Percentiles rank a stretch among this genome's conserved stretches.
Evolutionary conservation across 2,888 invertebrate species (phyloP).

Genomic region (Caenorhabditis parvicauda): DNA sequence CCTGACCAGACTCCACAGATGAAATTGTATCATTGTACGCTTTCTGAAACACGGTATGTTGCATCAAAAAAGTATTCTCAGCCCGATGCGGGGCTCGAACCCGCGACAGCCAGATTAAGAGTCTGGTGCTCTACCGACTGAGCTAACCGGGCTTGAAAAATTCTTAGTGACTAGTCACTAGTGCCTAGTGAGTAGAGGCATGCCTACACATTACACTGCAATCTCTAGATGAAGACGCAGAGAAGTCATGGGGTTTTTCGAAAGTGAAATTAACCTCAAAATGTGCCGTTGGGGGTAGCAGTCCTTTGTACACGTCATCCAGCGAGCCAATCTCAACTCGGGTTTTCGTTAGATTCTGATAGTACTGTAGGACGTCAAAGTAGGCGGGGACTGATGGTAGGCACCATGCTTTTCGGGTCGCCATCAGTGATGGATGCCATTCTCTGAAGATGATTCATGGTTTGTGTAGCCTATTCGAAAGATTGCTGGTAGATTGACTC

Average conservation of each 20-base stretch:
- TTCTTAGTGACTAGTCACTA: too few relatives aligned
- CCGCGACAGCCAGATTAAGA: conserved; percentile 61
- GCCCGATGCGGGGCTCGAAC: conserved; percentile 60
- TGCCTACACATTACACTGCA: too few relatives aligned
- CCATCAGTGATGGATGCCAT: conserved; percentile 47
- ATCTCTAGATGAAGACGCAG: too few relatives aligned
- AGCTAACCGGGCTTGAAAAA: conserved; percentile 61
- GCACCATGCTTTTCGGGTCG: conserved; percentile 55
- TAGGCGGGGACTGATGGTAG: conserved; percentile 48
- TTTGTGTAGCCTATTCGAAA: conserved; percentile 2
- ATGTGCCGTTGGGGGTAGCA: conserved; percentile 34
- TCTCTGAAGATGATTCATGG: conserved; percentile 24
- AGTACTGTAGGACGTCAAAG: conserved; percentile 53
- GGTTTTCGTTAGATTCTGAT: conserved; percentile 57
- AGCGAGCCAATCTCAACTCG: conserved; percentile 35
- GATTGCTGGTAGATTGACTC: too few relatives aligned
- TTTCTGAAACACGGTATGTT: background rate
- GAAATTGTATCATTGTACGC: conserved; percentile 7
- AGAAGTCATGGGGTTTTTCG: too few relatives aligned
- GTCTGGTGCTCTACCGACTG: conserved; percentile 62
- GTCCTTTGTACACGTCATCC: conserved; percentile 37
- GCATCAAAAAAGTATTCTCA: background rate
- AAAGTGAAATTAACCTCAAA: conserved; percentile 26
- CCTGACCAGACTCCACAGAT: conserved; percentile 17
- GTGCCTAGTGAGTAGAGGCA: too few relatives aligned